Conservation (phyloP, 2,113 vertebrate species). For the Amblyornis subalaris region DNA sequence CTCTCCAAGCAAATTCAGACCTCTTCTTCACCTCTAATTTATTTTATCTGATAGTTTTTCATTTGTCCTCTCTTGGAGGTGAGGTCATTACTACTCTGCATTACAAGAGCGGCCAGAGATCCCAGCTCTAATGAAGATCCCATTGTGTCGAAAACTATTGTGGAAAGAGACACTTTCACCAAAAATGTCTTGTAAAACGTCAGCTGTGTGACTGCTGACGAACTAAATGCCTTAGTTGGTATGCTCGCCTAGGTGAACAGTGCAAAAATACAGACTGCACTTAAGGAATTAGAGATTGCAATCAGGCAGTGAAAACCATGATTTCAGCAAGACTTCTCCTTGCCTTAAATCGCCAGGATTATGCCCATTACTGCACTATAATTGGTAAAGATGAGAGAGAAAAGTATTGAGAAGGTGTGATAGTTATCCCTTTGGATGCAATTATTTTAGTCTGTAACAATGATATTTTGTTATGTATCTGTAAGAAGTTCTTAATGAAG, state of each 20-base stretch:
- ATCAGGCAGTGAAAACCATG: neutral
- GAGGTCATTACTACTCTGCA: neutral
- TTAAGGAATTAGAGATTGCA: conserved; percentile 1
- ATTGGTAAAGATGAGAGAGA: neutral
- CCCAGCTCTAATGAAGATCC: neutral
- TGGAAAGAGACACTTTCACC: neutral
- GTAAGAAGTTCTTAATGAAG: neutral
- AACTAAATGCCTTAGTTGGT: neutral
- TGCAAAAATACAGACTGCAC: neutral
- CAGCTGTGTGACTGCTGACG: neutral
- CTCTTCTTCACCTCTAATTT: neutral
- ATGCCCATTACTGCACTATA: neutral
- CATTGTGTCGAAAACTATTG: neutral
- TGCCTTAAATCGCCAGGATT: neutral
- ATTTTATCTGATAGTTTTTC: conserved; percentile 19
- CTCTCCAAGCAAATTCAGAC: neutral
- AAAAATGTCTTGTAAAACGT: neutral
- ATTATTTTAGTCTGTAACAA: neutral
- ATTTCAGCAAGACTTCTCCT: neutral
- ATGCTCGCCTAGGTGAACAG: neutral
- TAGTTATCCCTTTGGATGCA: neutral
- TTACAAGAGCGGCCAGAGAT: neutral
- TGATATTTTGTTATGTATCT: neutral
- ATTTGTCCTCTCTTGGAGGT: neutral
- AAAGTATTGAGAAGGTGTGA: neutral